phyloP scores from a whole-genome alignment of 2,113 vertebrate species.

The Elephantulus edwardii region DNA sequence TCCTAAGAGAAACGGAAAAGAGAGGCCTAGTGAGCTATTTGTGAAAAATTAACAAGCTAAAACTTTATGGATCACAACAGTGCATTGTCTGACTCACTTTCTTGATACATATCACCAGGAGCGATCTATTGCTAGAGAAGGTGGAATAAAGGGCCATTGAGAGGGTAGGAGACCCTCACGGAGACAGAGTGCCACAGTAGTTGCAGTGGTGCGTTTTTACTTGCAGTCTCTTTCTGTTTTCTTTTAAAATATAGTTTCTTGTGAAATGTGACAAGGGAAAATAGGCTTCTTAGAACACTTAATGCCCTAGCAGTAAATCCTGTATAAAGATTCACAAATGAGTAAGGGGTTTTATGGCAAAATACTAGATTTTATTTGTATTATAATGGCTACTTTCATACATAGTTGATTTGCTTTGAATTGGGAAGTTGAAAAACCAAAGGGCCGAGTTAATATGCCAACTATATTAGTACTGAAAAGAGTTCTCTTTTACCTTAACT shows the following conservation, averaged over 20 bases:
- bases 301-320: neutral
- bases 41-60: too few species aligned
- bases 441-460: neutral
- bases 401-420: constrained; percentile 45
- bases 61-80: too few species aligned
- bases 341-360: neutral
- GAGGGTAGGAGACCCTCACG: too few species aligned
- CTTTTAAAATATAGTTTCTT: neutral
- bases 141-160: too few species aligned
- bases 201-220: too few species aligned
- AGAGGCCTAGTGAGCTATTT: too few species aligned
- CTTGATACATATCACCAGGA: too few species aligned
- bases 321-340: neutral
- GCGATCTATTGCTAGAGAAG: too few species aligned
- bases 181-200: too few species aligned
- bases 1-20: too few species aligned
- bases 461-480: neutral
- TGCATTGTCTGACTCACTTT: too few species aligned
- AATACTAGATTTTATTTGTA: constrained; percentile 2
- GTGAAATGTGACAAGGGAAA: neutral
- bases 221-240: neutral
- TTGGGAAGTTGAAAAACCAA: neutral
- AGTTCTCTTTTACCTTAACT: neutral
- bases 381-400: neutral
- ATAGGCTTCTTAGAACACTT: neutral